Percentiles rank a stretch among this genome's conserved stretches.
Conservation (phyloP, 2,888 invertebrate genomes). For the Linhomoeus sp. region DNA sequence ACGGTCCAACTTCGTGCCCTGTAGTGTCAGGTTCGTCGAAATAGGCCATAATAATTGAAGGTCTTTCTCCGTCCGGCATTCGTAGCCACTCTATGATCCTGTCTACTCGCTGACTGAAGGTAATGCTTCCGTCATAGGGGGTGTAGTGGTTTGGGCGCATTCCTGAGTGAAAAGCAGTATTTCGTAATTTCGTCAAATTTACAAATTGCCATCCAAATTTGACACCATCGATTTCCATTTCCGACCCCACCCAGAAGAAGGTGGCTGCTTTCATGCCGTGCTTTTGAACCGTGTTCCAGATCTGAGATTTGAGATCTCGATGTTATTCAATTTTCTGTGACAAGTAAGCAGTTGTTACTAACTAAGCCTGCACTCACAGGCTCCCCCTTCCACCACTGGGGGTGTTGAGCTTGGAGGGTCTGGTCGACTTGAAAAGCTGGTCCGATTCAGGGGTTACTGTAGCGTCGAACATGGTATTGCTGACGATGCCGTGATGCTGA, state of each 20-base stretch:
- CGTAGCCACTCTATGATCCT: slow-evolving; percentile 16
- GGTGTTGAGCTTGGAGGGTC: too few relatives aligned
- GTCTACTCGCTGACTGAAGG: slow-evolving; percentile 11
- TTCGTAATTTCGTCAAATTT: too few relatives aligned
- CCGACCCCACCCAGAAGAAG: slow-evolving; percentile 19
- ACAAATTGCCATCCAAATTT: not conserved
- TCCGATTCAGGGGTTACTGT: too few relatives aligned
- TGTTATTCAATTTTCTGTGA: too few relatives aligned
- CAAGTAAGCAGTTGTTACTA: too few relatives aligned
- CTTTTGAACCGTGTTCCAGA: slow-evolving; percentile 12
- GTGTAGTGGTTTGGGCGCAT: slow-evolving; percentile 8
- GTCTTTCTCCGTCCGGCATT: slow-evolving; percentile 7
- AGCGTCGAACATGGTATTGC: too few relatives aligned
- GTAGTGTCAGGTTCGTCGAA: slow-evolving; percentile 15
- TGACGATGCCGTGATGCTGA: too few relatives aligned
- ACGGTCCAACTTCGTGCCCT: slow-evolving; percentile 15
- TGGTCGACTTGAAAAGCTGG: too few relatives aligned
- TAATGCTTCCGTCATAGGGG: slow-evolving; percentile 8
- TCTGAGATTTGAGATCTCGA: slow-evolving; percentile 14
- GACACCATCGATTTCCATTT: slow-evolving; percentile 21
- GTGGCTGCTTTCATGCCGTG: slow-evolving; percentile 16
- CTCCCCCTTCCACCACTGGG: too few relatives aligned
- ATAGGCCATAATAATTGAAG: slow-evolving; percentile 13
- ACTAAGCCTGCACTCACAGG: too few relatives aligned
- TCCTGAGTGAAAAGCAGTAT: too few relatives aligned